A percentile compares a stretch with the other conserved stretches of the same genome.
Conservation (phyloP, 2,888 invertebrate genomes). For the Tricholauxania praeusta region DNA sequence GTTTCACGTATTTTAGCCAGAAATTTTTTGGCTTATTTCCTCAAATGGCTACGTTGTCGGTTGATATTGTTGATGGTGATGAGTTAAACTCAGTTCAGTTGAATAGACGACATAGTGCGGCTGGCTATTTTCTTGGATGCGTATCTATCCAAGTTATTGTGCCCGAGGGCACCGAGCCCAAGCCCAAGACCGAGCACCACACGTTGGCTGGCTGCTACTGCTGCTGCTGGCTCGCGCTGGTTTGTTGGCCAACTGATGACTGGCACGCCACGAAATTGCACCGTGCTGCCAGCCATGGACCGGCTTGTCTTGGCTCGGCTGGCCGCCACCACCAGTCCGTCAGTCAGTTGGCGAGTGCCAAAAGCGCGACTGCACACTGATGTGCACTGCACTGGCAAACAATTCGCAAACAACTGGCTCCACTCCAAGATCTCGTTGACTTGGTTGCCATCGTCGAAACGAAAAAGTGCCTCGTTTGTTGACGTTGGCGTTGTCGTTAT, state of each 20-base stretch:
- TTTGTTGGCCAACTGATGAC: constrained; percentile 67
- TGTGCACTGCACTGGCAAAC: constrained; percentile 57
- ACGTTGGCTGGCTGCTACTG: constrained; percentile 50
- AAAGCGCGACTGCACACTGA: constrained; percentile 32
- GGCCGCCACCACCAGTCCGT: constrained; percentile 29
- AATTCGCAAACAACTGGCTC: constrained; percentile 64
- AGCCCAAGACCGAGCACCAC: constrained; percentile 44
- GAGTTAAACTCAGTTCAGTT: constrained; percentile 42
- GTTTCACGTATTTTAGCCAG: constrained; percentile 20
- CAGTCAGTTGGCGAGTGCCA: constrained; percentile 29
- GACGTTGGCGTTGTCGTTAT: constrained; percentile 46
- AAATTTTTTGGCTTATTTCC: constrained; percentile 34
- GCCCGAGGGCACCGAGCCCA: constrained; percentile 59
- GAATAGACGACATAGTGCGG: constrained; percentile 47
- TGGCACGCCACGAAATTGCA: constrained; percentile 45
- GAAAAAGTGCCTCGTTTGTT: constrained; percentile 46
- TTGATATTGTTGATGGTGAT: constrained; percentile 45
- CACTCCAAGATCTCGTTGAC: constrained; percentile 59
- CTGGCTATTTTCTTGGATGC: constrained; percentile 62
- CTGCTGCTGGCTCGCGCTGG: constrained; percentile 49
- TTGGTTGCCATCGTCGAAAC: constrained; percentile 43
- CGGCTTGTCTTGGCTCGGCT: neutral
- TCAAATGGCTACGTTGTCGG: constrained; percentile 16
- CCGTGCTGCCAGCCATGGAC: constrained; percentile 17
- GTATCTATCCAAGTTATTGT: constrained; percentile 53